phyloP scores from a whole-genome alignment of 2,113 vertebrate species.

The Marcusenius ussheri region DNA sequence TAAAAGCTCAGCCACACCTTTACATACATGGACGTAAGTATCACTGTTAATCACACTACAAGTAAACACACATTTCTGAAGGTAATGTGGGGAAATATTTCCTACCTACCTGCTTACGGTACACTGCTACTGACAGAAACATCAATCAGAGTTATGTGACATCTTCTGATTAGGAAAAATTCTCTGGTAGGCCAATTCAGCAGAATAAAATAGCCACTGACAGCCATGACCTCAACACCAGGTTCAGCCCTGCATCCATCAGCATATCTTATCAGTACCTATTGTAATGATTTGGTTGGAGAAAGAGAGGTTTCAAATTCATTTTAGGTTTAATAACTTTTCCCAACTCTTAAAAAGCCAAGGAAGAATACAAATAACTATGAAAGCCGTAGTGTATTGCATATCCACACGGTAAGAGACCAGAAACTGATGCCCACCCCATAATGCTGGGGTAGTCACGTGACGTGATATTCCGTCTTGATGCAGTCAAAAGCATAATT shows the following conservation, averaged over 20 bases:
- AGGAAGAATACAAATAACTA: conserved; percentile 1
- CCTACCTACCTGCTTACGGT: conserved; percentile 41
- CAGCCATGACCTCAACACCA: conserved; percentile 45
- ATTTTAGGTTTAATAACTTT: conserved; percentile 4
- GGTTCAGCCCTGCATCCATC: conserved; percentile 29
- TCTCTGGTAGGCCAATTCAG: conserved; percentile 47
- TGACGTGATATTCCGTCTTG: conserved; percentile 47
- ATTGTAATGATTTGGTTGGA: background rate
- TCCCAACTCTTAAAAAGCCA: background rate
- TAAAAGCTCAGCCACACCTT: background rate
- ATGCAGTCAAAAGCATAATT: conserved; percentile 28
- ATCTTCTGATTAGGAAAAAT: conserved; percentile 34
- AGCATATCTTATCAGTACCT: conserved; percentile 26
- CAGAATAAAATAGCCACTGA: conserved; percentile 33
- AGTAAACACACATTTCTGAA: background rate
- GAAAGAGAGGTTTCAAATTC: conserved; percentile 25
- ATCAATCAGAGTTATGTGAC: conserved; percentile 27
- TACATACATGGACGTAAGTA: background rate
- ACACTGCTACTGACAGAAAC: conserved; percentile 25
- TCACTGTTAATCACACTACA: background rate
- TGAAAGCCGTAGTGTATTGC: conserved; percentile 24
- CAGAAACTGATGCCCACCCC: conserved; percentile 49
- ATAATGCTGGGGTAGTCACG: conserved; percentile 41
- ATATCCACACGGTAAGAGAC: conserved; percentile 32
- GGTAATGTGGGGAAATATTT: conserved; percentile 13